These are phyloP conservation scores for Mesoclemmys tuberculata DNA, from an alignment of 2,113 vertebrate genomes.

Conservation along the genomic window DNA sequence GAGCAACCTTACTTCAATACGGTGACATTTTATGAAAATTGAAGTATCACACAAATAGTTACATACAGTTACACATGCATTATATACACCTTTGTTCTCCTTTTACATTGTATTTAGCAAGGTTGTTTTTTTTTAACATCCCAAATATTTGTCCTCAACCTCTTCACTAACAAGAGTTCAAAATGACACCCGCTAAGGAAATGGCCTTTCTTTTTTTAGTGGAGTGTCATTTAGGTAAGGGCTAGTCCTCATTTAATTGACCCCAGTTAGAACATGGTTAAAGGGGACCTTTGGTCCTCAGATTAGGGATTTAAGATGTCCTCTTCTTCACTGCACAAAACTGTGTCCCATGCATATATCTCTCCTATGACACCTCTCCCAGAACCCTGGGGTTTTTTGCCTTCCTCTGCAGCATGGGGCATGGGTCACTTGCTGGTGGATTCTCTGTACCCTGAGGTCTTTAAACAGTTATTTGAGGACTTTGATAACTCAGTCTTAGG, in stretches of 20 bases:
- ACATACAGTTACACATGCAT: not conserved
- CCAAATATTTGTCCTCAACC: conserved; percentile 22
- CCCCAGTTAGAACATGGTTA: conserved; percentile 11
- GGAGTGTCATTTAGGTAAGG: conserved; percentile 34
- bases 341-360: accelerated
- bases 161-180: conserved; percentile 3
- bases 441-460: no score
- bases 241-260: not conserved
- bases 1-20: not conserved
- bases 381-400: no score
- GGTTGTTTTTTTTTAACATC: not conserved
- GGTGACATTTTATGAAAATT: not conserved
- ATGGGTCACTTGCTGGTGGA: no score
- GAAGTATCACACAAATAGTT: not conserved
- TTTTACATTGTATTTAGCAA: not conserved
- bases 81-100: not conserved
- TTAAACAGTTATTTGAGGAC: no score
- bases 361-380: not conserved
- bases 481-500: no score
- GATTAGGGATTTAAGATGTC: not conserved
- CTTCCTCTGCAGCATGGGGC: no score
- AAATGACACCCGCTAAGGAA: not conserved
- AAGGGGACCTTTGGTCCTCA: not conserved
- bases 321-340: not conserved
- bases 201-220: not conserved